These are phyloP conservation scores for Caenorhabditis imperialis DNA, from an alignment of 2,888 invertebrate species.

Conservation along the genomic window DNA sequence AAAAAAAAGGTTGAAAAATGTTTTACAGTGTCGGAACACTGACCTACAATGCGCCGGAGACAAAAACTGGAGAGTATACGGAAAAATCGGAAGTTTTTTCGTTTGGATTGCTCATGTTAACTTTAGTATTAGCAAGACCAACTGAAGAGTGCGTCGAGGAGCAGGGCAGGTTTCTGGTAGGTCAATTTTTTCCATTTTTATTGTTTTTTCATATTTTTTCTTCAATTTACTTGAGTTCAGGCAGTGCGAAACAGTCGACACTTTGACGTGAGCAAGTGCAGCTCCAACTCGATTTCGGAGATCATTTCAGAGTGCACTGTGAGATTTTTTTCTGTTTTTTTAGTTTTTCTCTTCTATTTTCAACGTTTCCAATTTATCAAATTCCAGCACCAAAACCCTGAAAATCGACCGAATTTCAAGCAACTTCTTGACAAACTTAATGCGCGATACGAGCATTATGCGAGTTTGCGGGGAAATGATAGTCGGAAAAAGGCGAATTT, in stretches of 20 bases:
- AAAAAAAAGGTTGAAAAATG: too few species aligned
- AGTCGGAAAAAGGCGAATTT: conserved; percentile 12
- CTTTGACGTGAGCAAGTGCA: conserved; percentile 18
- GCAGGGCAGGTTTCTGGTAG: conserved; percentile 27
- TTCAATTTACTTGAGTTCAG: conserved; percentile 2
- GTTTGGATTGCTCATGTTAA: conserved; percentile 41
- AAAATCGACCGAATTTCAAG: conserved; percentile 12
- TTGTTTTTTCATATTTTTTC: not conserved
- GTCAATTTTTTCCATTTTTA: not conserved
- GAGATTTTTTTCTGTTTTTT: too few species aligned
- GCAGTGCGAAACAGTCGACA: conserved; percentile 17
- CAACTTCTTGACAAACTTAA: conserved; percentile 17
- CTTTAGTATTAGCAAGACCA: conserved; percentile 28
- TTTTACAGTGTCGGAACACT: conserved; percentile 19
- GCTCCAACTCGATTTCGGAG: conserved; percentile 28
- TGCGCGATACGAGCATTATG: conserved; percentile 8
- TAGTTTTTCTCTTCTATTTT: not conserved
- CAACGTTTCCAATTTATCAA: not conserved
- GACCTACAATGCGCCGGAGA: conserved; percentile 29
- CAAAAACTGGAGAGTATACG: conserved; percentile 8
- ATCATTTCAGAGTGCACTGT: conserved; percentile 27
- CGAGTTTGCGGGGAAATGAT: conserved; percentile 3
- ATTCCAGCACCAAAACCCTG: conserved; percentile 13
- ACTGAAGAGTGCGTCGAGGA: conserved; percentile 17
- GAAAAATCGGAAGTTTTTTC: conserved; percentile 47